Conservation (phyloP, 2,113 vertebrate species). For the Aspidoscelis tigris region DNA sequence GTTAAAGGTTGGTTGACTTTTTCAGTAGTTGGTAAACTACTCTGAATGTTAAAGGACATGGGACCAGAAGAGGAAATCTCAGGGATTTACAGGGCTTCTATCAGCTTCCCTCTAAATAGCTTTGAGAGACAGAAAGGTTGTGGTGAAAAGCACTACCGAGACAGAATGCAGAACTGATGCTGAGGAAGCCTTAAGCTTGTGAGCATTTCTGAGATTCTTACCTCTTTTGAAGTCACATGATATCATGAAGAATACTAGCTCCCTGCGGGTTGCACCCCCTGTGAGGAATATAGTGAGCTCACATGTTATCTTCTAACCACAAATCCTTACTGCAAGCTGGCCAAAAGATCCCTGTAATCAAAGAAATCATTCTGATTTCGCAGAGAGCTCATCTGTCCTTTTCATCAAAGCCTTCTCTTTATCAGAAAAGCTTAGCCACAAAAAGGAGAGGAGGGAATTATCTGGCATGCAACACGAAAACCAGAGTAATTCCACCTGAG, state of each 20-base stretch:
- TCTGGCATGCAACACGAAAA: constrained; percentile 39
- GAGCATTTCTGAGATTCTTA: constrained; percentile 68
- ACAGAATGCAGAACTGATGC: neutral
- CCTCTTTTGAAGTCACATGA: constrained; percentile 64
- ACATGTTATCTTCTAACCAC: constrained; percentile 76
- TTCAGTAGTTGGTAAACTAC: neutral
- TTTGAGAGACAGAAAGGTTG: constrained; percentile 23
- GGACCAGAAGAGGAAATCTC: constrained; percentile 21
- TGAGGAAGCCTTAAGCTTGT: constrained; percentile 39
- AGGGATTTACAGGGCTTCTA: accelerated
- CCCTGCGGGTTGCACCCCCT: constrained; percentile 71
- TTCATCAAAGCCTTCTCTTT: constrained; percentile 60
- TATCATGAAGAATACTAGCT: constrained; percentile 67
- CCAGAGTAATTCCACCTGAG: constrained; percentile 7
- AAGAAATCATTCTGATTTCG: constrained; percentile 73
- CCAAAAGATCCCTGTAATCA: constrained; percentile 74
- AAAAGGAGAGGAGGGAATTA: constrained; percentile 33
- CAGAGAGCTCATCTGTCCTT: constrained; percentile 59
- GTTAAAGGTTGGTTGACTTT: neutral
- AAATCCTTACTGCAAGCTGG: constrained; percentile 70
- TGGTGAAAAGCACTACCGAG: constrained; percentile 20
- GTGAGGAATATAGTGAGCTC: constrained; percentile 68
- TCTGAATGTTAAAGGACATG: neutral
- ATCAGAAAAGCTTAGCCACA: constrained; percentile 60
- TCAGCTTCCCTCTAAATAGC: neutral